Percentiles rank a stretch among this genome's conserved stretches.
phyloP scores from a whole-genome alignment of 2,888 invertebrate genomes.

The Thereva nobilitata region DNA sequence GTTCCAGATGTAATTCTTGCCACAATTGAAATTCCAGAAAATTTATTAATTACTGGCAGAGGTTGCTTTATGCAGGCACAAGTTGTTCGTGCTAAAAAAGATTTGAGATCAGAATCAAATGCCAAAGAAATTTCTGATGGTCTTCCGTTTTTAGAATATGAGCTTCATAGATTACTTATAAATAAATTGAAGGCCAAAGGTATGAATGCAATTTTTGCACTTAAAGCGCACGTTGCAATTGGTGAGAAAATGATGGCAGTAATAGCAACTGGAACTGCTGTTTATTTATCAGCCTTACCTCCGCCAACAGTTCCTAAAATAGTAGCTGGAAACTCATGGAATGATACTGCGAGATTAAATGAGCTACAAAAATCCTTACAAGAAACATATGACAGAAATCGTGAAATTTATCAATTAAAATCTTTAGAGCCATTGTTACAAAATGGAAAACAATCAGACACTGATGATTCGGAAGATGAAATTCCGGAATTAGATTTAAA shows the following conservation, averaged over 20 bases:
- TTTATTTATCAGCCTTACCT: conserved; percentile 77
- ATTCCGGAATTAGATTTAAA: conserved; percentile 70
- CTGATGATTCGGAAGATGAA: conserved; percentile 71
- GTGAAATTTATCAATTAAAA: conserved; percentile 70
- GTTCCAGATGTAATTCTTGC: conserved; percentile 91
- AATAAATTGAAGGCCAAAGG: conserved; percentile 92
- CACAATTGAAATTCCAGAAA: conserved; percentile 83
- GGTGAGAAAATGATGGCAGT: conserved; percentile 88
- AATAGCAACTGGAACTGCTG: conserved; percentile 86
- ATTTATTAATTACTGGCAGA: conserved; percentile 70
- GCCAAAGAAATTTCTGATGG: conserved; percentile 95
- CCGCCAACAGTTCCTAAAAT: conserved; percentile 74
- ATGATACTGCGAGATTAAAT: conserved; percentile 67
- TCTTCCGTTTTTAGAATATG: conserved; percentile 94
- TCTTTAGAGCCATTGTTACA: conserved; percentile 54
- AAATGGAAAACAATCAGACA: conserved; percentile 57
- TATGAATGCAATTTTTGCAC: conserved; percentile 91
- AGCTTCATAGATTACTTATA: conserved; percentile 85
- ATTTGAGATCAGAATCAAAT: conserved; percentile 79
- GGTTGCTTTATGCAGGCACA: conserved; percentile 72
- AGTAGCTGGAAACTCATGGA: conserved; percentile 67
- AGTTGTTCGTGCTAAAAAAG: conserved; percentile 76
- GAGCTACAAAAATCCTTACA: conserved; percentile 71
- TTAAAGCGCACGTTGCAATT: conserved; percentile 78
- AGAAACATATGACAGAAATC: conserved; percentile 72